These are phyloP conservation scores for Melanostigma gelatinosum DNA, from an alignment of 2,113 vertebrate genomes.

Conservation along the genomic window DNA sequence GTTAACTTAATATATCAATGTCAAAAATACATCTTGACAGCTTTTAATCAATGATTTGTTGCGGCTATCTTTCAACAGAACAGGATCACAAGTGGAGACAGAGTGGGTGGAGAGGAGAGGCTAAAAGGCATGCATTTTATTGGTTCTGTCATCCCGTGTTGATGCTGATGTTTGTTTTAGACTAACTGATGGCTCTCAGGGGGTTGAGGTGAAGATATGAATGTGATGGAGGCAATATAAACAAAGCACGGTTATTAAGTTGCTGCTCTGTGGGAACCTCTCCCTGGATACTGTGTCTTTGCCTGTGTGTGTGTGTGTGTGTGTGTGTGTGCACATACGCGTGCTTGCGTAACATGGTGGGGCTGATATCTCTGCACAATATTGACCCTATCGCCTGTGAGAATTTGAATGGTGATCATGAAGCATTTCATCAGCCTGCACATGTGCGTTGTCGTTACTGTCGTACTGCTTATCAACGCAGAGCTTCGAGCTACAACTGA, in stretches of 20 bases:
- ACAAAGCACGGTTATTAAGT: constrained; percentile 38
- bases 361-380: constrained; percentile 19
- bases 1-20: background rate
- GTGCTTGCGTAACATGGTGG: background rate
- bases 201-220: constrained; percentile 45
- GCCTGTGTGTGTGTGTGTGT: constrained; percentile 8
- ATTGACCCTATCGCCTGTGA: background rate
- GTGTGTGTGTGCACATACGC: background rate
- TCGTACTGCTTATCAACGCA: background rate
- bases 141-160: constrained; percentile 25
- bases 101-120: background rate
- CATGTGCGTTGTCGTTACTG: background rate
- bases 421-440: background rate
- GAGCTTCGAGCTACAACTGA: background rate
- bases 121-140: background rate
- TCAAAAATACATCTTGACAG: background rate
- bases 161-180: constrained; percentile 33
- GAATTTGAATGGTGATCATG: background rate
- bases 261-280: constrained; percentile 54
- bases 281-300: constrained; percentile 5
- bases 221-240: constrained; percentile 44
- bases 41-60: background rate
- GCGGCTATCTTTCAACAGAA: background rate
- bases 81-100: background rate
- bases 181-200: constrained; percentile 33